Base-by-base conservation (phyloP, 2,113 vertebrate species). In the Paracanthobrama guichenoti region DNA sequence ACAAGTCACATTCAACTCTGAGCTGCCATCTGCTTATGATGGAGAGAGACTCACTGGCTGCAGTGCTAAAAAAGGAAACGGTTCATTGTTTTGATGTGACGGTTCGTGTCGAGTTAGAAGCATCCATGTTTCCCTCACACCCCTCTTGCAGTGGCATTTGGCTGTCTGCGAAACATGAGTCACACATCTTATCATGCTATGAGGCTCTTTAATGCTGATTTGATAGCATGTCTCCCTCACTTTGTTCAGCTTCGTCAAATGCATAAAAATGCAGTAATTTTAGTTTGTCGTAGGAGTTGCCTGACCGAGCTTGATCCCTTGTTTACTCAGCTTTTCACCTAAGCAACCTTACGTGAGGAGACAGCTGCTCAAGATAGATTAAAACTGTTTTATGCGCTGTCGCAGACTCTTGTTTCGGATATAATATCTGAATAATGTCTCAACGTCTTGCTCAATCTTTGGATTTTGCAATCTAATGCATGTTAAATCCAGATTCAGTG, bases 51-150 rank as follows among this genome's bases (percentile, higher is more conserved):
- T 81, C 71, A 60, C 76, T 14, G 20, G 22, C 71, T 77, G 53
- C 55, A 53, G 74, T 62, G 67, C 73, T 72, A 46, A 67, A 16
- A 31, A 64, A 83, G 28, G 76, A 86, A 60, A 73, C 39, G 7
- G 18, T 46, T 82, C 10, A 62, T 87, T 82, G 60, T 78, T 87
- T 85, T 82, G 71, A 81, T 87, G 62, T 57, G 14, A 28, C 53
- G 69, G 87, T 81, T 67, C 77, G 13, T 89, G 79, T 87, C 22
- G 67, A 42, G 24, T 53, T 79, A 50, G 79, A 67, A 14, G 18
- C 42, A 53, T 50, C 79, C 66, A 79, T 69, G 74, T 79, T 39
- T 57, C 24, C 53, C n/a, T 73, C 67, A 57, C 59, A 78, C 75
- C 53, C 26, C 11, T 60, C 42, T 73, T 18, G 13, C 55, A 50